Conservation (phyloP, 2,888 invertebrate genomes). For the Troides helena region DNA sequence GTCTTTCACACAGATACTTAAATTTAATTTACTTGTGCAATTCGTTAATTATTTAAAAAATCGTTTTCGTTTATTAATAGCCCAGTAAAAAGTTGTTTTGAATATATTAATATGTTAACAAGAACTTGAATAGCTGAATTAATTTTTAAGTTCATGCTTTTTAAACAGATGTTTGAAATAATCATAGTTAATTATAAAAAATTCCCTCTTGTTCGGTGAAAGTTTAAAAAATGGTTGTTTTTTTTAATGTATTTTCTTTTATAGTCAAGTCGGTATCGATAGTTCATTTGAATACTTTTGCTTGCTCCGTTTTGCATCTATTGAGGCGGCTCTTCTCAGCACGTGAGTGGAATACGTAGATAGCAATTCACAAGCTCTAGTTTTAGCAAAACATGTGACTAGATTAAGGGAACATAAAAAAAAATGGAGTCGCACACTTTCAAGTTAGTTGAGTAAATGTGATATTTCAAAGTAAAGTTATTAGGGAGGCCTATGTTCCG, state of each 20-base stretch:
- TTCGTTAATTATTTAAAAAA: no score
- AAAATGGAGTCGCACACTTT: conserved; percentile 12
- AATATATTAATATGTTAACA: background rate
- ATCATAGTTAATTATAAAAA: background rate
- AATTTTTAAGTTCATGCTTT: background rate
- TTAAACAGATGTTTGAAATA: background rate
- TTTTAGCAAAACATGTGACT: conserved; percentile 20
- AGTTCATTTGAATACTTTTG: conserved; percentile 29
- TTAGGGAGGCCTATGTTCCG: no score
- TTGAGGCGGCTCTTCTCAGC: conserved; percentile 9
- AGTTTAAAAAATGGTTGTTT: background rate
- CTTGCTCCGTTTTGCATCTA: conserved; percentile 26
- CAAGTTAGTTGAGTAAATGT: background rate
- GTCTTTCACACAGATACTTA: no score
- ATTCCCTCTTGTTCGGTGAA: background rate
- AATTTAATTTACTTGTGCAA: no score
- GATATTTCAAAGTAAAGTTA: no score
- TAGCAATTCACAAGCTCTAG: conserved; percentile 1
- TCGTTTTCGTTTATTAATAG: no score
- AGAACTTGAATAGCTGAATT: background rate
- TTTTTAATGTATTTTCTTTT: conserved; percentile 5
- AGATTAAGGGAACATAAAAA: conserved; percentile 16
- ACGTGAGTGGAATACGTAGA: conserved; percentile 15
- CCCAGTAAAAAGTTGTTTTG: background rate
- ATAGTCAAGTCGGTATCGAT: conserved; percentile 5